Base-by-base conservation (phyloP, 1,140 invertebrate species). In the Stegodyphus dumicola region DNA sequence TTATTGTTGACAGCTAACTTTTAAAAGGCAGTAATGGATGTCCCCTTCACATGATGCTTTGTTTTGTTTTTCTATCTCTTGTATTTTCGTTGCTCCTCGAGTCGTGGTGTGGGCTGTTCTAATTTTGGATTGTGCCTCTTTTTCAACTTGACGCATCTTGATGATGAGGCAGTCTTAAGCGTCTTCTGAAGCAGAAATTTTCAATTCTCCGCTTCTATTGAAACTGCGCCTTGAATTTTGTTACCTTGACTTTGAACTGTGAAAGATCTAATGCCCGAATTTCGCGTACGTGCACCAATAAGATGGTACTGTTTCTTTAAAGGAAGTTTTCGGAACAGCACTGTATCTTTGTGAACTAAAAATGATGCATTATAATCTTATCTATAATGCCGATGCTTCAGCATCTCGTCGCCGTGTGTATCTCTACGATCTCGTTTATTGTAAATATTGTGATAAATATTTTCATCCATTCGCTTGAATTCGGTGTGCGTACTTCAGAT, bases 111-210 rank as follows among this genome's bases (percentile, higher is more conserved):
- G 77, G 77, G 77, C 17, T 70, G 65, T 13, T 79, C 77, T 79
- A 79, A 69, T 54, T 79, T 79, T 79, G 67, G 77, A 49, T 52
- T 73, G 13, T 13, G 70, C 70, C 51, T 66, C 65, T n/a, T n/a
- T 7, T n/a, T 67, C 65, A 17, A 69, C 77, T 79, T 79, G 77
- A 70, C 77, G 77, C 77, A 69, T 79, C 77, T 33, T 67, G 7
- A 15, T 7, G 33, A 33, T 33, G 33, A 33, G 0, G n/a, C 5
- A 18, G 15, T 67, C n/a, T 67, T 18, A 17, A 7, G 13, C 7
- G 9, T 17, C 65, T 60, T 9, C 15, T 60, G 56, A 15, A 60
- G 17, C n/a, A n/a, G 17, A 67, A 67, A 18, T 17, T 33, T 33
- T 33, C 3, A 33, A 15, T 17, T 17, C 17, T 7, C n/a, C 17